Conservation (phyloP, 2,888 invertebrate species). For the Protodeltote pygarga region DNA sequence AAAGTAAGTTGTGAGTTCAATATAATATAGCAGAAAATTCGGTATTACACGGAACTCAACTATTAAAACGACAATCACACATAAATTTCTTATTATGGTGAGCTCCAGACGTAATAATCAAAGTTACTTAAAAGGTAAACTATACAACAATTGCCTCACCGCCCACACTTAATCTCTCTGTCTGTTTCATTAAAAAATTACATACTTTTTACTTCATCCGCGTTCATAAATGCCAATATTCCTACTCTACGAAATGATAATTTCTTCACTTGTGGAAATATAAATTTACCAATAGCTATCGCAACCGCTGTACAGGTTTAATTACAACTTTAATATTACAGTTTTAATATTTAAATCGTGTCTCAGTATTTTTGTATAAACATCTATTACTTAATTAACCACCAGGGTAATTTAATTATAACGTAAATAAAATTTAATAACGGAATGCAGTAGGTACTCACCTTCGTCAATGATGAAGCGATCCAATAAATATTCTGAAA, state of each 20-base stretch:
- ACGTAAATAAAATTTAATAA: constrained; percentile 11
- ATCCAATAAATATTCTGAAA: constrained; percentile 83
- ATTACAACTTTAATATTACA: constrained; percentile 21
- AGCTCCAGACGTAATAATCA: constrained; percentile 25
- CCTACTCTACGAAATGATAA: constrained; percentile 38
- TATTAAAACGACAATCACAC: constrained; percentile 8
- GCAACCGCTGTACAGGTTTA: constrained; percentile 26
- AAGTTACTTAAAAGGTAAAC: constrained; percentile 39
- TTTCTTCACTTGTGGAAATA: constrained; percentile 37
- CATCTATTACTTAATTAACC: not conserved
- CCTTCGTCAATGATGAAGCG: constrained; percentile 72
- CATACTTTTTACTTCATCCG: constrained; percentile 40
- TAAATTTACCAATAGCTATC: constrained; percentile 35
- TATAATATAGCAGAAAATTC: too few relatives aligned
- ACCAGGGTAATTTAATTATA: not conserved
- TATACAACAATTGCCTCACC: constrained; percentile 42
- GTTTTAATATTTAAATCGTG: constrained; percentile 3
- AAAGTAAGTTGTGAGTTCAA: too few relatives aligned
- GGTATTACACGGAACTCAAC: constrained; percentile 2
- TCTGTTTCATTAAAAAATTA: constrained; percentile 43
- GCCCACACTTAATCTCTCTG: constrained; percentile 41
- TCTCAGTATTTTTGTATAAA: not conserved
- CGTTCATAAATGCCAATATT: constrained; percentile 47
- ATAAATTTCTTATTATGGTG: constrained; percentile 14
- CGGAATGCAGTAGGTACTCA: constrained; percentile 62